Evolutionary conservation across 1,140 invertebrate species (phyloP).

Genomic region (Contarinia nasturtii): DNA sequence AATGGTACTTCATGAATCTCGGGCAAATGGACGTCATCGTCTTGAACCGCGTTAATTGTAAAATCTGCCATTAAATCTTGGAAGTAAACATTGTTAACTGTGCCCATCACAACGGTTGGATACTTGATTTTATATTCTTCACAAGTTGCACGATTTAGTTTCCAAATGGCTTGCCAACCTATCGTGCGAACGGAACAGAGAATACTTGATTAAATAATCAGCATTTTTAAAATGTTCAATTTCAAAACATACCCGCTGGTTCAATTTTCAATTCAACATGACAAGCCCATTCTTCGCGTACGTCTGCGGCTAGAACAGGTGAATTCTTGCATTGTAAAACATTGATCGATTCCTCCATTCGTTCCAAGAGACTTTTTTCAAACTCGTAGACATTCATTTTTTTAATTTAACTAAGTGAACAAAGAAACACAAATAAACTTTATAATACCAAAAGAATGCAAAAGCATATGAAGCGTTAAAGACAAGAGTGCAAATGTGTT

Average conservation of each 20-base stretch:
- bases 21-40: constrained; percentile 32
- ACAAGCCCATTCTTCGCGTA: constrained; percentile 32
- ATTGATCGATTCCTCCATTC: constrained; percentile 30
- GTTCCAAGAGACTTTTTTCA: constrained; percentile 33
- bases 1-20: constrained; percentile 33
- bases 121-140: constrained; percentile 33
- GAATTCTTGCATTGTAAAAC: constrained; percentile 25
- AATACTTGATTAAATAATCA: not conserved
- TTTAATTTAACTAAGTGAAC: too few relatives aligned
- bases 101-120: constrained; percentile 35
- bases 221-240: not conserved
- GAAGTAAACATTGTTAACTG: constrained; percentile 29
- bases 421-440: too few relatives aligned
- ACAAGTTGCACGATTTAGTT: constrained; percentile 34
- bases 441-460: too few relatives aligned
- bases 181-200: too few relatives aligned
- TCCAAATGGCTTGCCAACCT: constrained; percentile 43
- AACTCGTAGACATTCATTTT: constrained; percentile 32
- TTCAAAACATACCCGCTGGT: constrained; percentile 20
- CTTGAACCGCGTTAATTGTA: constrained; percentile 34
- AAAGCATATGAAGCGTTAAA: too few relatives aligned
- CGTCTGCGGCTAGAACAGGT: constrained; percentile 27
- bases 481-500: too few relatives aligned
- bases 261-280: constrained; percentile 34
- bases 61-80: constrained; percentile 28